These are phyloP conservation scores for Melanotus villosus DNA, from an alignment of 2,888 invertebrate genomes.

Conservation along the genomic window DNA sequence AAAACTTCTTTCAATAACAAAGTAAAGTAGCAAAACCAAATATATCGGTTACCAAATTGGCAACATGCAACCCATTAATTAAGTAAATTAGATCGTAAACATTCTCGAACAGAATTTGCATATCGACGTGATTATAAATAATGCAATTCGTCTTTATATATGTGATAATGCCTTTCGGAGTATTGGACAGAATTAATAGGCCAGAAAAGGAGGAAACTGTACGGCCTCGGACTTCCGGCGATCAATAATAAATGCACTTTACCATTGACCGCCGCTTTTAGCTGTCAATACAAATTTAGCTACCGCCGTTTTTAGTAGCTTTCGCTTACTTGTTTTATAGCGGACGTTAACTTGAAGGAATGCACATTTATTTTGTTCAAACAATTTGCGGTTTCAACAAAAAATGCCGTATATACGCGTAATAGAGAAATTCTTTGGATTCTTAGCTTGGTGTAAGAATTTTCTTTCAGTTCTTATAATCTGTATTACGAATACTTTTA, in stretches of 20 bases:
- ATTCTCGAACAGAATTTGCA: background rate
- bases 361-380: conserved; percentile 14
- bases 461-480: too few relatives aligned
- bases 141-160: background rate
- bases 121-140: too few relatives aligned
- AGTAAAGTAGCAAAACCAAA: too few relatives aligned
- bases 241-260: conserved; percentile 32
- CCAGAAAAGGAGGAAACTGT: conserved; percentile 31
- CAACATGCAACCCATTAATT: too few relatives aligned
- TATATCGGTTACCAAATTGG: too few relatives aligned
- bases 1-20: too few relatives aligned
- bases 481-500: too few relatives aligned
- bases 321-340: conserved; percentile 16
- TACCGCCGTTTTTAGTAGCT: conserved; percentile 17
- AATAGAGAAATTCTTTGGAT: conserved; percentile 18
- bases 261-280: conserved; percentile 26
- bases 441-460: background rate
- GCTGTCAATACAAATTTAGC: conserved; percentile 24
- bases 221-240: conserved; percentile 30
- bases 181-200: too few relatives aligned
- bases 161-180: too few relatives aligned
- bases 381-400: conserved; percentile 21
- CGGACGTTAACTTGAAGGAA: background rate
- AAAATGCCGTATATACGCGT: conserved; percentile 1
- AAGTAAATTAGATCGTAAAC: too few relatives aligned